Conservation (phyloP, 2,888 invertebrate genomes). For the Tuta absoluta region DNA sequence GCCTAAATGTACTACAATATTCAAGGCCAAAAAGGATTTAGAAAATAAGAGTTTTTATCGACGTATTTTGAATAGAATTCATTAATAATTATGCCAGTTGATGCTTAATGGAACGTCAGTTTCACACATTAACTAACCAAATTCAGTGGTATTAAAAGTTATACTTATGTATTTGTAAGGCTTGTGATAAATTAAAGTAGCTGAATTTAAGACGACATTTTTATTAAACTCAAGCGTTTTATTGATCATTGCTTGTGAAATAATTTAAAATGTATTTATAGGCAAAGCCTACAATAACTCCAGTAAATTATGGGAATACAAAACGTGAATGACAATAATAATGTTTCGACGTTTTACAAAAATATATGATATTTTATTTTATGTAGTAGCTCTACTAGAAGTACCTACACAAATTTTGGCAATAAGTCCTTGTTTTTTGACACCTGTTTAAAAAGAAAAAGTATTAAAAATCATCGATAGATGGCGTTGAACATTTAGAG, state of each 20-base stretch:
- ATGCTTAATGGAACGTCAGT: no score
- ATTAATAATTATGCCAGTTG: no score
- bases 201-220: not conserved
- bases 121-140: no score
- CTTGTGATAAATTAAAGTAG: not conserved
- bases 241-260: not conserved
- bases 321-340: constrained; percentile 8
- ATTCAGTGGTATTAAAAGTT: no score
- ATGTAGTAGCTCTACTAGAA: no score
- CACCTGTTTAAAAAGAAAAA: no score
- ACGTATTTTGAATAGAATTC: not conserved
- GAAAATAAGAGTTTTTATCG: not conserved
- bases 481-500: no score
- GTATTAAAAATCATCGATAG: no score
- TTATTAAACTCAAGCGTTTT: not conserved
- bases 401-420: no score
- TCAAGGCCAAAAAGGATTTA: not conserved
- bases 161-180: not conserved
- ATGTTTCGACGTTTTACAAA: not conserved
- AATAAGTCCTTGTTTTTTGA: no score
- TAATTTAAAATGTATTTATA: not conserved
- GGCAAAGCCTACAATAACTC: not conserved
- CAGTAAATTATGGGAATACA: not conserved
- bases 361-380: not conserved
- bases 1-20: constrained; percentile 35